phyloP scores from a whole-genome alignment of 1,140 invertebrate species.

The Physella acuta region DNA sequence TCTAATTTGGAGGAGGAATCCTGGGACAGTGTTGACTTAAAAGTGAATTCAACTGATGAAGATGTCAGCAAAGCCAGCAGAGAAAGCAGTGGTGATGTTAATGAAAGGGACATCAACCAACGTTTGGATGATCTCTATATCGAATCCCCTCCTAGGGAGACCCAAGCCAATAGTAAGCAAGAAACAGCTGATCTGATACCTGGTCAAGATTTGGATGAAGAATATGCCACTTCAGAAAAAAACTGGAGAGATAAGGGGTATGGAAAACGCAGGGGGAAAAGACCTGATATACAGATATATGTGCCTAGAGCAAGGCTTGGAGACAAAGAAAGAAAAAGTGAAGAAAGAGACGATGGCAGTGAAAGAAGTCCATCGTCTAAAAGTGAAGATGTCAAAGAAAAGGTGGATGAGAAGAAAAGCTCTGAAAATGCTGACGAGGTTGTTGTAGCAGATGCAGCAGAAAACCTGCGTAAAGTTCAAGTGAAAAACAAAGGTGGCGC shows the following conservation, averaged over 20 bases:
- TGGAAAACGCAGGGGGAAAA: conserved; percentile 34
- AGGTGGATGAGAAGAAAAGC: not conserved
- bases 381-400: not conserved
- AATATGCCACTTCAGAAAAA: conserved; percentile 17
- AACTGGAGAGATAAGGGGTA: conserved; percentile 12
- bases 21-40: conserved; percentile 31
- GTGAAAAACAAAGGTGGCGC: conserved; percentile 8
- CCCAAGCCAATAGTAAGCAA: not conserved
- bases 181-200: not conserved
- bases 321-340: conserved; percentile 35
- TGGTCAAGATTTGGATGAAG: not conserved
- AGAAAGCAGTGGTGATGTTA: conserved; percentile 39
- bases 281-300: conserved; percentile 53
- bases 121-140: conserved; percentile 16
- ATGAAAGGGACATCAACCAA: conserved; percentile 10
- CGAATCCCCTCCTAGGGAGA: conserved; percentile 24
- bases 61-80: conserved; percentile 34
- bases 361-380: not conserved
- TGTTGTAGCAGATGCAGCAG: not conserved
- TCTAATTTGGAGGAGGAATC: conserved; percentile 25
- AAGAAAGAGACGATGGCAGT: conserved; percentile 24
- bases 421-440: conserved; percentile 5
- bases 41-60: conserved; percentile 29
- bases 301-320: conserved; percentile 44
- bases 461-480: conserved; percentile 12